Evolutionary conservation across 2,797 vertebrate species (phyloP).

Genomic region (Leucoraja ocellata): DNA sequence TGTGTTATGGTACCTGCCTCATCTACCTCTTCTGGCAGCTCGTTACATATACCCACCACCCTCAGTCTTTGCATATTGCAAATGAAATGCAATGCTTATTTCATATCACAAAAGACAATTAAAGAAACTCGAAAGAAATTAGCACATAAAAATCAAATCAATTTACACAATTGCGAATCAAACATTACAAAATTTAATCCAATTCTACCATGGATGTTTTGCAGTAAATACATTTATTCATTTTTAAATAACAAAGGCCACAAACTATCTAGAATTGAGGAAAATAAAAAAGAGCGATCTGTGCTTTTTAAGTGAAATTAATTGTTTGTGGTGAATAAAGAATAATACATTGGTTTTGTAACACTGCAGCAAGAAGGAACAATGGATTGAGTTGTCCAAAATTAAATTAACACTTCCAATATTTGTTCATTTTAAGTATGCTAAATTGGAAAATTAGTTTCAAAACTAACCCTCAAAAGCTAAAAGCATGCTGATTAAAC

Average conservation of each 20-base stretch:
- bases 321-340: not conserved
- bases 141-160: not conserved
- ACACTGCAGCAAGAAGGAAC: not conserved
- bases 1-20: too few relatives aligned
- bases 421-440: not conserved
- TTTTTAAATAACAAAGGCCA: not conserved
- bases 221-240: not conserved
- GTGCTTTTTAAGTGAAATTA: slow-evolving; percentile 17
- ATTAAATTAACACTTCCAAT: not conserved
- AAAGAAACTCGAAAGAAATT: not conserved
- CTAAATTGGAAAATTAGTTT: not conserved
- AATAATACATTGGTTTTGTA: slow-evolving; percentile 16
- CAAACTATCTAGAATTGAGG: not conserved
- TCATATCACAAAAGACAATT: not conserved
- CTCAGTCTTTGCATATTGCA: too few relatives aligned
- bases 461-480: not conserved
- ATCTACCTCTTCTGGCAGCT: too few relatives aligned
- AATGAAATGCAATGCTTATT: not conserved
- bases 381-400: slow-evolving; percentile 5
- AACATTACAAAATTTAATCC: not conserved
- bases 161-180: not conserved
- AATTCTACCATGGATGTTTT: not conserved
- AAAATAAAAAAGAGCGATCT: not conserved
- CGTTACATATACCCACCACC: too few relatives aligned
- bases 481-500: not conserved